These are phyloP conservation scores for Arrhopalites spinosus DNA, from an alignment of 2,888 invertebrate species.

Conservation along the genomic window DNA sequence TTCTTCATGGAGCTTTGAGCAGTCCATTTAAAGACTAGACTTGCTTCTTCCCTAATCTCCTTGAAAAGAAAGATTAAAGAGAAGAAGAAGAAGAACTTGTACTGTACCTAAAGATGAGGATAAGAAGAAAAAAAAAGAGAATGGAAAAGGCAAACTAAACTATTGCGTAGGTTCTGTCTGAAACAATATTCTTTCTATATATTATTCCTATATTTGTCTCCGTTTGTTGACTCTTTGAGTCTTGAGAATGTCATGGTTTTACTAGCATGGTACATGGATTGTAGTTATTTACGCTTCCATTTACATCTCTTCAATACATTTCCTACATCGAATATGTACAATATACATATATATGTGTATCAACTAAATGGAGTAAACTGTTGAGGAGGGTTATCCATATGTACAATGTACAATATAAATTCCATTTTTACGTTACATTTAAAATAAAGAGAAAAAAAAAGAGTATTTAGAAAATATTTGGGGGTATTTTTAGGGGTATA, in stretches of 20 bases:
- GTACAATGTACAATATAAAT: background rate
- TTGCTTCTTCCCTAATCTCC: conserved; percentile 31
- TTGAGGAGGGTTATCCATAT: background rate
- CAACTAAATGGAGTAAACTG: background rate
- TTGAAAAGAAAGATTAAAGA: conserved; percentile 29
- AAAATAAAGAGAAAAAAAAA: background rate
- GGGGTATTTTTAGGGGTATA: no score
- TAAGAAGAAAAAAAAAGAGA: background rate
- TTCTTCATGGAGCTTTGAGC: background rate
- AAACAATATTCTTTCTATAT: no score
- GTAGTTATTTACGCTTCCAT: no score
- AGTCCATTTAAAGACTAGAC: background rate
- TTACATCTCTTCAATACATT: no score
- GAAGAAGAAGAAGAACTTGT: conserved; percentile 13
- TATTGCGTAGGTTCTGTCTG: conserved; percentile 12
- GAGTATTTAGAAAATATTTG: no score
- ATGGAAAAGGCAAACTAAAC: conserved; percentile 1
- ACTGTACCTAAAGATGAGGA: background rate
- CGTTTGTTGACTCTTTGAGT: no score
- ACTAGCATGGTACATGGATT: no score
- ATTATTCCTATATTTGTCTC: no score
- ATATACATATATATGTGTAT: no score
- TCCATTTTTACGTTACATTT: background rate
- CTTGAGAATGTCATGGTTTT: no score
- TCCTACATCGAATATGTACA: no score